Evolutionary conservation across 2,888 invertebrate species (phyloP), one percentile per base, ranked within the genome.

Genomic region (Agapetus fuscipes): DNA sequence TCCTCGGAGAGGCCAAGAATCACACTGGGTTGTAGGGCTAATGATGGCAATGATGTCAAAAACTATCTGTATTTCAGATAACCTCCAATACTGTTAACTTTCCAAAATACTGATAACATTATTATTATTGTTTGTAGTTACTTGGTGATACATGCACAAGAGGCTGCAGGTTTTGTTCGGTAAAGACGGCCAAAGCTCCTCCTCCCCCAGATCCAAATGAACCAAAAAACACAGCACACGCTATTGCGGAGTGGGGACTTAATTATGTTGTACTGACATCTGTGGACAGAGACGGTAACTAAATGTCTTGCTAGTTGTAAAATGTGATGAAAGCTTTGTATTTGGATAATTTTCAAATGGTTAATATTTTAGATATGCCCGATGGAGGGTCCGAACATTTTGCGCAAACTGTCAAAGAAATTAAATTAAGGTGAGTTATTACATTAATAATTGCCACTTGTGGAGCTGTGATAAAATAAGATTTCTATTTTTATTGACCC

Each of bases 61-160:
- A n/a, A n/a, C n/a, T n/a, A n/a, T n/a, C n/a, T n/a, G n/a, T n/a
- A n/a, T n/a, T n/a, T n/a, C n/a, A n/a, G n/a, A n/a, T n/a, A n/a
- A n/a, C n/a, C n/a, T n/a, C n/a, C n/a, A n/a, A n/a, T n/a, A n/a
- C n/a, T n/a, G n/a, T n/a, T n/a, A n/a, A n/a, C n/a, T n/a, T n/a
- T n/a, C n/a, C n/a, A n/a, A n/a, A n/a, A n/a, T n/a, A n/a, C n/a
- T n/a, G n/a, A n/a, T n/a, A n/a, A n/a, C n/a, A n/a, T n/a, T n/a
- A n/a, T n/a, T n/a, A n/a, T n/a, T n/a, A n/a, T n/a, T n/a, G n/a
- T n/a, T 56, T 54, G 3, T 57, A 91, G 91, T 67, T 97, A 29
- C 80, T 98, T 77, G 98, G 98, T n/a, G 97, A 98, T 62, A 95
- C 95, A 0, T 99, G 98, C 57, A 98, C 98, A 0, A 74, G 98